Conservation (phyloP, 2,888 invertebrate genomes). For the Eumacrocentrus americanus region DNA sequence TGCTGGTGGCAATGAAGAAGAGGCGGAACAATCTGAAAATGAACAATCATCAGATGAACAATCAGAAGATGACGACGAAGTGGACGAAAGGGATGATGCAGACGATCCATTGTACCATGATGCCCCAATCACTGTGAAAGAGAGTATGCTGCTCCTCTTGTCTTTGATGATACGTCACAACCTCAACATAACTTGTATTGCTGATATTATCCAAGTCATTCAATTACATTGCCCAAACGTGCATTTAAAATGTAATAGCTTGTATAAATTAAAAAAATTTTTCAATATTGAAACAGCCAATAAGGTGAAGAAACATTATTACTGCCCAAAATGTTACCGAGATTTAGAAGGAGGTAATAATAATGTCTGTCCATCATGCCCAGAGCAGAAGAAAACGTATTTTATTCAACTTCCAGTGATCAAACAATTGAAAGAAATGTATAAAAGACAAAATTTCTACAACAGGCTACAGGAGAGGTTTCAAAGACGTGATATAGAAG, state of each 20-base stretch:
- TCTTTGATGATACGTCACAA: background rate
- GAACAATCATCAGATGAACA: background rate
- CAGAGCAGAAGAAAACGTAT: constrained; percentile 8
- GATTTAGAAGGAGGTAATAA: background rate
- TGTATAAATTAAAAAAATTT: background rate
- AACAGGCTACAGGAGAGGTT: constrained; percentile 18
- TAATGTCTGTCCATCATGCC: background rate
- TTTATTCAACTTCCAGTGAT: constrained; percentile 30
- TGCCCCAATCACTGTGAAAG: background rate
- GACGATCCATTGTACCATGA: background rate
- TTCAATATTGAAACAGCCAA: background rate
- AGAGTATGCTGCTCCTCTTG: background rate
- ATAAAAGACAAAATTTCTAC: constrained; percentile 23
- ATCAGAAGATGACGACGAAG: background rate
- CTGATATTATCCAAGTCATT: background rate
- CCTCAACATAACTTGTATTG: background rate
- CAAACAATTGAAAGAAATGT: constrained; percentile 24
- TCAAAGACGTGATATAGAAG: constrained; percentile 16
- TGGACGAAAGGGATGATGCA: background rate
- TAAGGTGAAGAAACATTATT: background rate
- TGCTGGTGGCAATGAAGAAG: no score
- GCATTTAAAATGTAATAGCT: background rate
- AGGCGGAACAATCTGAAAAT: no score
- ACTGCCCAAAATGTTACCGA: background rate
- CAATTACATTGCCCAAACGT: background rate